Conservation (phyloP, 2,888 invertebrate species). For the Crossocerus cetratus region DNA sequence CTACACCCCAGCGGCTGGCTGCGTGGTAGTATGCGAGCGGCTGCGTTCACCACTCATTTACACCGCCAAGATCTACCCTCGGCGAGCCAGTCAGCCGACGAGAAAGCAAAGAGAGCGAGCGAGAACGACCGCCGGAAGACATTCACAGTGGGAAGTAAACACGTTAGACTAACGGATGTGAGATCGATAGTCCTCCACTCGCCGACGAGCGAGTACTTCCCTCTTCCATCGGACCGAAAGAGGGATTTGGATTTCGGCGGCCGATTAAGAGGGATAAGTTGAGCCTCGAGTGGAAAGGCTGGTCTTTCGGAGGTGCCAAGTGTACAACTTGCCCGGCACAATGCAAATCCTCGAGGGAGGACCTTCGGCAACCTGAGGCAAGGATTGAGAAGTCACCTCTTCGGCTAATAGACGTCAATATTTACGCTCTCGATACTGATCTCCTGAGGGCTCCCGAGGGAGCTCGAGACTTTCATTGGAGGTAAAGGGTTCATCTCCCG, state of each 20-base stretch:
- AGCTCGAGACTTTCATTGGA: conserved; percentile 6
- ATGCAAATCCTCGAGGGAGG: conserved; percentile 41
- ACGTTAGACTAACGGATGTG: conserved; percentile 65
- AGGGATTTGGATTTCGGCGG: background rate
- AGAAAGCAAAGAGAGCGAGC: conserved; percentile 34
- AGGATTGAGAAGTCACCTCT: conserved; percentile 24
- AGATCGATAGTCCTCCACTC: conserved; percentile 58
- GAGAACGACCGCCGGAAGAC: conserved; percentile 45
- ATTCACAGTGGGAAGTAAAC: conserved; percentile 69
- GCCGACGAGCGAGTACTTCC: background rate
- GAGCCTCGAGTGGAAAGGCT: background rate
- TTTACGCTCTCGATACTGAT: conserved; percentile 53
- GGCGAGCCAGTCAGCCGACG: conserved; percentile 52
- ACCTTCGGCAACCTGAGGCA: conserved; percentile 29
- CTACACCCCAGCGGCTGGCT: too few relatives aligned
- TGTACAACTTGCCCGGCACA: conserved; percentile 1
- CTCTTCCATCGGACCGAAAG: background rate
- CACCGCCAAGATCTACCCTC: conserved; percentile 60
- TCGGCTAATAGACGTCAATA: conserved; percentile 55
- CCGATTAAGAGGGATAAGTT: background rate
- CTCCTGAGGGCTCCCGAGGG: conserved; percentile 24
- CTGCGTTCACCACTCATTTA: background rate
- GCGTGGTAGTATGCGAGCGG: too few relatives aligned
- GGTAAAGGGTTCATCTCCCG: background rate
- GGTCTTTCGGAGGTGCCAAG: background rate